Conservation (phyloP, 1,140 invertebrate genomes). For the Drosophila micromelanica region DNA sequence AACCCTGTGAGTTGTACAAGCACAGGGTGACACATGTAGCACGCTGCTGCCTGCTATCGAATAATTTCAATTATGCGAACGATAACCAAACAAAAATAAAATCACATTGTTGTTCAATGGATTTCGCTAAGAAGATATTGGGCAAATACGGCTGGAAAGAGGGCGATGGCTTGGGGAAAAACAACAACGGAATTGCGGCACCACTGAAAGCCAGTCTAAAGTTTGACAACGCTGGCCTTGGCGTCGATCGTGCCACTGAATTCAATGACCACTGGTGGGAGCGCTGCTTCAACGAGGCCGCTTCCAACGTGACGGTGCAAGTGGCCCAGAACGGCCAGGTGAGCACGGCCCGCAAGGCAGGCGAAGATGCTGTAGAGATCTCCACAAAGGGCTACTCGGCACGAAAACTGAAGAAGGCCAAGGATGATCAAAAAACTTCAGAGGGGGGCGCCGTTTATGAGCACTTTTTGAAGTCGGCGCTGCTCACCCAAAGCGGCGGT, state of each 20-base stretch:
- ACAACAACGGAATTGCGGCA: slow-evolving; percentile 90
- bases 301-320: slow-evolving; percentile 87
- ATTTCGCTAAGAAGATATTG: slow-evolving; percentile 87
- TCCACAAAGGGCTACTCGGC: slow-evolving; percentile 85
- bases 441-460: slow-evolving; percentile 81
- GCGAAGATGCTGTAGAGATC: slow-evolving; percentile 85
- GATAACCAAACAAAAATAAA: slow-evolving; percentile 17
- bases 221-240: slow-evolving; percentile 91
- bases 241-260: slow-evolving; percentile 88
- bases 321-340: slow-evolving; percentile 69
- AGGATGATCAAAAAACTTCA: slow-evolving; percentile 48
- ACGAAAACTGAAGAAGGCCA: slow-evolving; percentile 84
- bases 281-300: slow-evolving; percentile 89
- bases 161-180: slow-evolving; percentile 92
- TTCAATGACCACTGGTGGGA: slow-evolving; percentile 94
- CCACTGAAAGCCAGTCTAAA: slow-evolving; percentile 91
- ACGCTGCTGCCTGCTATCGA: slow-evolving; percentile 9
- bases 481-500: slow-evolving; percentile 71
- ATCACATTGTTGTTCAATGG: slow-evolving; percentile 69
- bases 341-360: slow-evolving; percentile 76
- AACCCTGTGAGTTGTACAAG: neutral
- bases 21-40: slow-evolving; percentile 3
- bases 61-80: neutral
- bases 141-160: slow-evolving; percentile 89
- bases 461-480: slow-evolving; percentile 86